phyloP scores from a whole-genome alignment of 2,888 invertebrate genomes.

The Ichneumon xanthorius region DNA sequence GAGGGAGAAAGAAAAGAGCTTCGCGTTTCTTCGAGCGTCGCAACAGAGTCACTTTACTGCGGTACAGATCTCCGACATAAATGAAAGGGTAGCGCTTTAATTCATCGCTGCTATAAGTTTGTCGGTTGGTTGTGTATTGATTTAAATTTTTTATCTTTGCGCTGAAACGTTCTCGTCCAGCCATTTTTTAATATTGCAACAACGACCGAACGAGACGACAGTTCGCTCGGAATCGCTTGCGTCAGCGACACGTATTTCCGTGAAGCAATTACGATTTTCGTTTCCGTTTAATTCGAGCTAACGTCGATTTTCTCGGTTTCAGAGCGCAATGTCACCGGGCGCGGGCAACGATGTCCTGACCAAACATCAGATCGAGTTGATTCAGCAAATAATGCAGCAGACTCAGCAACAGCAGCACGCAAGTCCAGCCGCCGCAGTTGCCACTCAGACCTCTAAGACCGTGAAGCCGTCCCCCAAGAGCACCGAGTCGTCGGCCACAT shows the following conservation, averaged over 20 bases:
- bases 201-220: not conserved
- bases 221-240: not conserved
- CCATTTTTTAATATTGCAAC: not conserved
- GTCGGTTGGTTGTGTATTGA: not conserved
- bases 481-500: slow-evolving; percentile 76
- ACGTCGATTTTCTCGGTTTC: slow-evolving; percentile 73
- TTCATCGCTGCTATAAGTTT: not conserved
- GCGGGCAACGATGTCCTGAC: slow-evolving; percentile 89
- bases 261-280: not conserved
- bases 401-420: slow-evolving; percentile 85
- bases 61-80: not conserved
- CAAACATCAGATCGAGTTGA: slow-evolving; percentile 90
- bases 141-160: not conserved
- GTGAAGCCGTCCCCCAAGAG: slow-evolving; percentile 83
- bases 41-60: not conserved
- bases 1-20: not conserved
- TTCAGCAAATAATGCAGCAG: slow-evolving; percentile 92
- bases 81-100: not conserved
- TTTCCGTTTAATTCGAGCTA: not conserved
- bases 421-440: slow-evolving; percentile 75
- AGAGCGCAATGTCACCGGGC: slow-evolving; percentile 84
- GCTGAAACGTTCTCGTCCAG: not conserved
- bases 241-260: slow-evolving; percentile 1
- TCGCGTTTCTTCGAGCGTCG: not conserved
- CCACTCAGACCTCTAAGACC: slow-evolving; percentile 84